phyloP scores from a whole-genome alignment of 2,888 invertebrate genomes.

The Drosophila subsilvestris region DNA sequence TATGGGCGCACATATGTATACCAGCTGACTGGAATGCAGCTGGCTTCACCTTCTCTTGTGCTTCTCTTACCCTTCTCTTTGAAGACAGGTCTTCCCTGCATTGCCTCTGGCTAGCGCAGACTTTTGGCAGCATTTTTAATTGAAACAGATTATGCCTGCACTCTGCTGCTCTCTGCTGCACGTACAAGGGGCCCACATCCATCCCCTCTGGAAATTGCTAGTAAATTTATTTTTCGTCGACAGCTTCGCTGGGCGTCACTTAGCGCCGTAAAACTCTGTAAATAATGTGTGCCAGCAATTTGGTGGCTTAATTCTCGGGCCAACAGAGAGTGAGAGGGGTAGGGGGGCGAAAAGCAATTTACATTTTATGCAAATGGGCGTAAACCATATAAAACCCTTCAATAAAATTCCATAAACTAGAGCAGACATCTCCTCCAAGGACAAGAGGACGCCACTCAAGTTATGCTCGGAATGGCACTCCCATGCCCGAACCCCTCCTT shows the following conservation, averaged over 20 bases:
- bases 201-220: neutral
- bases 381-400: conserved; percentile 17
- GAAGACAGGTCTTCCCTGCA: conserved; percentile 21
- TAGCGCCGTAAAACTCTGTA: conserved; percentile 48
- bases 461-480: neutral
- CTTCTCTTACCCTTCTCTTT: neutral
- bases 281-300: conserved; percentile 67
- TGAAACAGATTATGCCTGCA: conserved; percentile 57
- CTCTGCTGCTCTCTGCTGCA: no score
- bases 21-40: conserved; percentile 7
- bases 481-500: no score
- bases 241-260: conserved; percentile 45
- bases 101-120: conserved; percentile 10
- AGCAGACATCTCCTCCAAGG: neutral
- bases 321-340: neutral
- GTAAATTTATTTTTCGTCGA: conserved; percentile 56
- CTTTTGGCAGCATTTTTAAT: conserved; percentile 57
- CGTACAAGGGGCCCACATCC: neutral
- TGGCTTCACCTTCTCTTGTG: neutral
- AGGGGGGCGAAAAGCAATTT: conserved; percentile 44
- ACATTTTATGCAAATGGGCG: conserved; percentile 39
- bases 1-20: conserved; percentile 15
- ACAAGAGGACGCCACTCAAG: neutral
- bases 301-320: conserved; percentile 33
- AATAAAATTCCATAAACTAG: conserved; percentile 25